Base-by-base conservation (phyloP, 2,888 invertebrate genomes). In the Eilema caniola region DNA sequence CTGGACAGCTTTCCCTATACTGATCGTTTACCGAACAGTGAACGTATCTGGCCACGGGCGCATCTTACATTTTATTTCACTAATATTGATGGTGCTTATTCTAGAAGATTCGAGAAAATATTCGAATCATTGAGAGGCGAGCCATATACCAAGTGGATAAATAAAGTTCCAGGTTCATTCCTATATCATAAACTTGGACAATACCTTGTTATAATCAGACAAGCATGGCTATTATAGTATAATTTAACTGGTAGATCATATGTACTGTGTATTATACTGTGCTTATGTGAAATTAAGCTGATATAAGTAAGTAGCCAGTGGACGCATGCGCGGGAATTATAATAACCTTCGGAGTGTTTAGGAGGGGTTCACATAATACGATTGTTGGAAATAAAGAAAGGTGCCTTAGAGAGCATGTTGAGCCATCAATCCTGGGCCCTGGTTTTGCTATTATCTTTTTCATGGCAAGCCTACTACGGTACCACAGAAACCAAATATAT, bases 291-390 rank as follows among this genome's bases (percentile, higher is more conserved):
- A 83, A 76, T 78, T 82, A 82, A 82, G 83, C 83, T 65, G 74
- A 33, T 75, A 76, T 77, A 83, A 78, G 76, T 83, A 80, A 74
- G 67, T 61, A 70, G 25, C 65, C 47, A 24, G 78, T 61, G 47
- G 73, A 68, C 81, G 74, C 80, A 76, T 79, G 83, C 81, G 71
- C 78, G 73, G 72, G 79, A 82, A 66, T 80, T 82, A 81, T 67
- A 53, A 53, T n/a, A 75, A 77, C 75, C 68, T 69, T 69, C 69
- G 67, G 77, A 72, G 81, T 81, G 80, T 81, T 73, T 67, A 69
- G 14, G 28, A 20, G 3, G 3, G 76, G 88, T 66, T 86, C 78
- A 90, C 85, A 91, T 90, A 85, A 33, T 37, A 71, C 24, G 1
- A 2, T 7, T 47, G 47, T 28, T 4, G 28, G 28, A 28, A 28